A percentile compares a stretch with the other conserved stretches of the same genome.
Conservation (phyloP, 2,888 invertebrate species). For the Hylaea fasciaria region DNA sequence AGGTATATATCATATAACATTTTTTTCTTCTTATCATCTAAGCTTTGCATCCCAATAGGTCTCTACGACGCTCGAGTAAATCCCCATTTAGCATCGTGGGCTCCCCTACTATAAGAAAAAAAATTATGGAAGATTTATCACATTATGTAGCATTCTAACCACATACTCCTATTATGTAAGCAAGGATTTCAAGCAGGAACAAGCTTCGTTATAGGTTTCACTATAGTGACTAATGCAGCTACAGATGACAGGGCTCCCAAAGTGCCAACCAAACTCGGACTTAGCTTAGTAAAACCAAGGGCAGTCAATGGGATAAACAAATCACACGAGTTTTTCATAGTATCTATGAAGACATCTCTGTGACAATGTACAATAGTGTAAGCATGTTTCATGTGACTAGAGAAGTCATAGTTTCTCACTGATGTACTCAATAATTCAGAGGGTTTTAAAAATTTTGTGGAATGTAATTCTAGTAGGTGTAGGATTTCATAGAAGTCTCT, state of each 20-base stretch:
- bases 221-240: conserved; percentile 90
- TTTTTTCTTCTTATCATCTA: too few species aligned
- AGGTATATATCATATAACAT: too few species aligned
- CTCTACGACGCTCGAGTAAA: too few species aligned
- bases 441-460: conserved; percentile 70
- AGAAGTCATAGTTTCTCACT: conserved; percentile 54
- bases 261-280: conserved; percentile 91
- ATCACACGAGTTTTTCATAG: conserved; percentile 94
- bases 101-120: too few species aligned
- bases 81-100: too few species aligned
- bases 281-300: conserved; percentile 90
- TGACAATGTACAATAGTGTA: conserved; percentile 67
- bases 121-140: too few species aligned
- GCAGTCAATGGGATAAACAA: conserved; percentile 93
- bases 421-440: conserved; percentile 68
- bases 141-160: too few species aligned
- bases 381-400: conserved; percentile 59
- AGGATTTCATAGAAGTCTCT: conserved; percentile 94
- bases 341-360: conserved; percentile 91
- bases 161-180: too few species aligned
- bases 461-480: conserved; percentile 84
- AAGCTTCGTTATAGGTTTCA: conserved; percentile 92
- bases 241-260: conserved; percentile 92
- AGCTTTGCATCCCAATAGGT: too few species aligned
- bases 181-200: conserved; percentile 77